Conservation (phyloP, 2,888 invertebrate species). For the Scaptomyza tumidula region DNA sequence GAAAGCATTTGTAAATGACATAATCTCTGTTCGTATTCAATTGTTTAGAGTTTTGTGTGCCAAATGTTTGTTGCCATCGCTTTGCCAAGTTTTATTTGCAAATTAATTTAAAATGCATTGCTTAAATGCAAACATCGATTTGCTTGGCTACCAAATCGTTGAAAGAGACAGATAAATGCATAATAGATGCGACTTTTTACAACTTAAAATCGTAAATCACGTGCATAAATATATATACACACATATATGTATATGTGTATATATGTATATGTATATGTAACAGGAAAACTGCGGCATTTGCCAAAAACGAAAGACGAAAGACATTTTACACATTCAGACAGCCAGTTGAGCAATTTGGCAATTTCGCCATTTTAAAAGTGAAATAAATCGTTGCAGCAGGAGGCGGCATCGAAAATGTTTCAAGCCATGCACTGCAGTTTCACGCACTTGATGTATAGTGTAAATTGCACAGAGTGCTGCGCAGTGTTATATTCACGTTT, state of each 20-base stretch:
- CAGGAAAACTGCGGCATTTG: conserved; percentile 25
- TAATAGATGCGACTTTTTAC: conserved; percentile 28
- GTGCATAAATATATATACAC: neutral
- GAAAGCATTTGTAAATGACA: neutral
- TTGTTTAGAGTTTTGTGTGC: conserved; percentile 25
- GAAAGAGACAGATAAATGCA: conserved; percentile 15
- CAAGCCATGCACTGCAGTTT: neutral
- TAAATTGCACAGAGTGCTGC: conserved; percentile 48
- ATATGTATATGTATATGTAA: conserved; percentile 9
- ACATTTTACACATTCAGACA: conserved; percentile 17
- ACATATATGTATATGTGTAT: neutral
- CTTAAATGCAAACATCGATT: conserved; percentile 62
- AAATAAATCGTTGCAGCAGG: conserved; percentile 63
- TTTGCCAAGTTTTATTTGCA: conserved; percentile 61
- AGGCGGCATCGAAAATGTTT: conserved; percentile 32
- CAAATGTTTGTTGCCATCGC: conserved; percentile 32
- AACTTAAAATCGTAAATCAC: conserved; percentile 15
- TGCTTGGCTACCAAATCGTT: conserved; percentile 41
- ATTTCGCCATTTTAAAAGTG: conserved; percentile 69
- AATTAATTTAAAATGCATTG: conserved; percentile 62
- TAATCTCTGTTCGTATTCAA: conserved; percentile 23
- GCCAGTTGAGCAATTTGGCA: conserved; percentile 64
- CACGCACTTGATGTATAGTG: conserved; percentile 56
- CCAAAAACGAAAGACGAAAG: conserved; percentile 32
- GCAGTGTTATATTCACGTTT: conserved; percentile 23